Evolutionary conservation across 1,140 invertebrate species (phyloP).

Genomic region (Zaprionus africanus): DNA sequence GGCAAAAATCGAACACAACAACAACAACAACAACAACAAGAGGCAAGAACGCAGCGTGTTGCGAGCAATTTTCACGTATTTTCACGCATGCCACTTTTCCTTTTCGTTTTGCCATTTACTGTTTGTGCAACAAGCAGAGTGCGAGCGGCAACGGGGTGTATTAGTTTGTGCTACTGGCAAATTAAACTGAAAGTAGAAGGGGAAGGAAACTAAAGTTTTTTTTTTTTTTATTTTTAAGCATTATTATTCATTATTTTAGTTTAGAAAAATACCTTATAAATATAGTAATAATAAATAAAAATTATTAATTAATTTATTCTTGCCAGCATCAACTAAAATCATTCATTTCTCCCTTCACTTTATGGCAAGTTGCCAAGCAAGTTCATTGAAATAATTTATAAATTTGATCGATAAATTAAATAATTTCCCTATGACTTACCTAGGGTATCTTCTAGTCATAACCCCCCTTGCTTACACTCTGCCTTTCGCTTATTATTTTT

Average conservation of each 20-base stretch:
- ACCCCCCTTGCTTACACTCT: neutral
- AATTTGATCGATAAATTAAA: too few relatives aligned
- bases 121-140: neutral
- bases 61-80: conserved; percentile 71
- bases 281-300: too few relatives aligned
- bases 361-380: too few relatives aligned
- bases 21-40: neutral
- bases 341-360: too few relatives aligned
- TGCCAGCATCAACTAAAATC: too few relatives aligned
- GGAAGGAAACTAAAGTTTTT: too few relatives aligned
- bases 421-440: neutral
- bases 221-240: too few relatives aligned
- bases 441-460: conserved; percentile 8
- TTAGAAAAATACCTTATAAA: too few relatives aligned
- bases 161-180: neutral
- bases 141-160: neutral
- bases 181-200: too few relatives aligned
- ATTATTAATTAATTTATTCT: too few relatives aligned
- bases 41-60: conserved; percentile 9
- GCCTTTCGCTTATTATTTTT: conserved; percentile 14
- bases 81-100: conserved; percentile 66
- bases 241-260: too few relatives aligned
- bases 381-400: too few relatives aligned
- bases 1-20: conserved; percentile 73
- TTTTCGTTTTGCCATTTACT: conserved; percentile 46